Evolutionary conservation across 1,140 invertebrate species (phyloP), one percentile per base, ranked within the genome.

Genomic region (Metaphire vulgaris): DNA sequence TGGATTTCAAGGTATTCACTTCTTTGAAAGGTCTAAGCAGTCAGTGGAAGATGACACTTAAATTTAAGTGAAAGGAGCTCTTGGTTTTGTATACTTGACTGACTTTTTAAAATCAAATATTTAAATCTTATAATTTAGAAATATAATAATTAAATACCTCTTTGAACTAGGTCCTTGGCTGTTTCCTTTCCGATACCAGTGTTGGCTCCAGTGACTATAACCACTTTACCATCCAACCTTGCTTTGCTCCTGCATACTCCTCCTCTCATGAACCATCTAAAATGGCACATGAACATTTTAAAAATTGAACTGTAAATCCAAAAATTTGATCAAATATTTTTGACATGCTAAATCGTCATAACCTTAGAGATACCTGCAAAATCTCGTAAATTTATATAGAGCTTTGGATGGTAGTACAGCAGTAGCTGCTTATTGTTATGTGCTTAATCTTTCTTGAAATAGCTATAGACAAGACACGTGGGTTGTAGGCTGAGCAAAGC

Each of bases 131-230:
- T 56, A 21, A 6, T 12, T 6, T 21, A 56, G 21, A 56, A 56
- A 6, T 12, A 21, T 56, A 12, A 12, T 6, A 56, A 12, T 56
- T 6, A 56, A 12, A 12, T 56, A 33, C 77, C 79, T n/a, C 79
- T 72, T 12, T 33, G 28, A 26, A 74, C 77, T 33, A 79, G 41
- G 69, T 78, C 77, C 33, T 67, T 32, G n/a, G 68, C 74, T 0
- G 76, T 77, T 34, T 79, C 77, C 28, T 65, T 56, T 2, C 93
- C 93, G 79, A 94, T 94, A n/a, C 93, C 93, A 86, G 91, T 92
- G 0, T 92, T 94, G 15, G 92, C 92, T 56, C 93, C 92, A 0
- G 91, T 93, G 80, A 95, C 91, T 91, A 93, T 94, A 0, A 93
- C 89, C 12, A 93, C 91, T 86, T 93, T 91, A 0, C 89, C 90